These are phyloP conservation scores for Otocyon megalotis DNA, from an alignment of 2,113 vertebrate species.

Conservation along the genomic window DNA sequence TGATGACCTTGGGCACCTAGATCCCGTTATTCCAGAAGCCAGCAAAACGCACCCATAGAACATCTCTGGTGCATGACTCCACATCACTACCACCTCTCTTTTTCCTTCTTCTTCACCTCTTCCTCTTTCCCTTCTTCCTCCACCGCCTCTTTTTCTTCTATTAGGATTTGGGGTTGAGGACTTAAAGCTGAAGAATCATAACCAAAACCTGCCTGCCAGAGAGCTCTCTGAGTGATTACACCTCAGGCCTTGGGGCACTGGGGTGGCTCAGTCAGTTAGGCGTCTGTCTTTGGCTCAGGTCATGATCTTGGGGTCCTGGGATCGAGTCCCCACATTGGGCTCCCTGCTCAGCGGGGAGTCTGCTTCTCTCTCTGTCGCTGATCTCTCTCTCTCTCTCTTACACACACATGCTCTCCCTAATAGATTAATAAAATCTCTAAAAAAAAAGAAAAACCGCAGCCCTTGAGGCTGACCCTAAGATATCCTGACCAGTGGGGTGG, in stretches of 20 bases:
- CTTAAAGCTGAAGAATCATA: not conserved
- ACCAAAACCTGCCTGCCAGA: not conserved
- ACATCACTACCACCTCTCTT: not conserved
- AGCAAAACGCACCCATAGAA: not conserved
- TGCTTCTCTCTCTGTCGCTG: too few relatives aligned
- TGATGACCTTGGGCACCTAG: not conserved
- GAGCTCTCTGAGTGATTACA: not conserved
- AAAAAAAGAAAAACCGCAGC: too few relatives aligned
- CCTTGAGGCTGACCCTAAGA: not conserved
- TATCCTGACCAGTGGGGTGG: not conserved
- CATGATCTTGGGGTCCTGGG: too few relatives aligned
- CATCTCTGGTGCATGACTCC: not conserved
- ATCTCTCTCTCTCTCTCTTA: too few relatives aligned
- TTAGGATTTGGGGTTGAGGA: not conserved
- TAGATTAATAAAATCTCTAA: too few relatives aligned
- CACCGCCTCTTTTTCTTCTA: not conserved
- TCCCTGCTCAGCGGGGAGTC: too few relatives aligned
- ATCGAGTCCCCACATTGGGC: too few relatives aligned
- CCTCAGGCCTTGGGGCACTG: not conserved
- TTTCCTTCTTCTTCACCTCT: not conserved
- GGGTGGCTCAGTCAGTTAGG: too few relatives aligned
- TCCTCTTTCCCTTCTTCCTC: not conserved
- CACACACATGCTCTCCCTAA: too few relatives aligned
- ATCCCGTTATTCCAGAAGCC: conserved; percentile 19
- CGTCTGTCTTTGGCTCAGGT: too few relatives aligned